phyloP scores from a whole-genome alignment of 2,888 invertebrate species.

The Eilema griseolum region DNA sequence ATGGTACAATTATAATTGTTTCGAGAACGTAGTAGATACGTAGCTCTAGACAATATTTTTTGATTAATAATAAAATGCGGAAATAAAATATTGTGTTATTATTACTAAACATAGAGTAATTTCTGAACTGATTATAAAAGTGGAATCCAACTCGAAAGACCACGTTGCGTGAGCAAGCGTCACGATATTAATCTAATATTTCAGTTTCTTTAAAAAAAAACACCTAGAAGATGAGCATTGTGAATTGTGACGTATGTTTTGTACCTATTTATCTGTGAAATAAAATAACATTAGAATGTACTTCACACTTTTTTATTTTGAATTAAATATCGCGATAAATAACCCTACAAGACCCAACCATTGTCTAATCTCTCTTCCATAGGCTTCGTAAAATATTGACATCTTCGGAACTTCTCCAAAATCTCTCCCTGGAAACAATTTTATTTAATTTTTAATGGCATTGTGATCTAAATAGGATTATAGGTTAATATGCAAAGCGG shows the following conservation, averaged over 20 bases:
- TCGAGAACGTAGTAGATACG: slow-evolving; percentile 1
- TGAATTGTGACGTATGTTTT: too few species aligned
- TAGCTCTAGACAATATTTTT: slow-evolving; percentile 5
- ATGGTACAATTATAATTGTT: background rate
- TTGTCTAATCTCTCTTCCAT: slow-evolving; percentile 81
- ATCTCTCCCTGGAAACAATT: slow-evolving; percentile 76
- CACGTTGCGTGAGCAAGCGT: background rate
- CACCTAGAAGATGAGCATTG: too few species aligned
- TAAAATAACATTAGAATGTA: background rate
- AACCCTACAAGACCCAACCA: slow-evolving; percentile 77
- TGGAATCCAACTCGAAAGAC: background rate
- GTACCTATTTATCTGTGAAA: background rate
- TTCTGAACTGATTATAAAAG: background rate
- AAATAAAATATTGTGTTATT: background rate
- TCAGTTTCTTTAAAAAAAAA: too few species aligned
- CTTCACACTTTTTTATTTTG: background rate
- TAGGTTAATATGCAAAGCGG: too few species aligned
- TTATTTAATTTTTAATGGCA: background rate
- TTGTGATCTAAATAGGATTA: too few species aligned
- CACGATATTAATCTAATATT: too few species aligned
- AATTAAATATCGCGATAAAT: slow-evolving; percentile 8
- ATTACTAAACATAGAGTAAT: background rate
- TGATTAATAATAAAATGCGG: slow-evolving; percentile 6
- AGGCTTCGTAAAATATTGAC: slow-evolving; percentile 79
- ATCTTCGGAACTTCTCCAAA: slow-evolving; percentile 79